These are phyloP conservation scores for Aphidoletes aphidimyza DNA, from an alignment of 2,888 invertebrate species.

Conservation along the genomic window DNA sequence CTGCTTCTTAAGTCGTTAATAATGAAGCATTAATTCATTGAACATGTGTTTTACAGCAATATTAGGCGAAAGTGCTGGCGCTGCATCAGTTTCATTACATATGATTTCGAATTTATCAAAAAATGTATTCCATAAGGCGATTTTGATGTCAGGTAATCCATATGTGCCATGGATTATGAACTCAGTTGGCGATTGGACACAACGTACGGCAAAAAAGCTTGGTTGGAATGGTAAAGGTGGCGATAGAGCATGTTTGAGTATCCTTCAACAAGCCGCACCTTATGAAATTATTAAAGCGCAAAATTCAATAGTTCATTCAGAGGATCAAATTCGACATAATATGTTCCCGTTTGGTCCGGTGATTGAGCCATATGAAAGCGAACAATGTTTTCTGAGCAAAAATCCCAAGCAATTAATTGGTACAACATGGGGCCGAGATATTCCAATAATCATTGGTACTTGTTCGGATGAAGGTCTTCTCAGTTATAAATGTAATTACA, in stretches of 20 bases:
- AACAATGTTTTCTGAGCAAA: conserved; percentile 62
- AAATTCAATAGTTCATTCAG: conserved; percentile 60
- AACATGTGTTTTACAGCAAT: background rate
- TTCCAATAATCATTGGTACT: conserved; percentile 64
- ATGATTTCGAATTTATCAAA: conserved; percentile 67
- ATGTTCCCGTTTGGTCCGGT: conserved; percentile 64
- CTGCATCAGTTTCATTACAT: conserved; percentile 67
- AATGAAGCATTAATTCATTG: too few species aligned
- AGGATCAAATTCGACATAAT: conserved; percentile 61
- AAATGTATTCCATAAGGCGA: conserved; percentile 63
- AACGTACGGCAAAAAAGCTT: conserved; percentile 62
- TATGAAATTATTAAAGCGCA: conserved; percentile 62
- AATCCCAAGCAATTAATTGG: conserved; percentile 61
- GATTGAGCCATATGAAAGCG: conserved; percentile 63
- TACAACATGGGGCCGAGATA: conserved; percentile 62
- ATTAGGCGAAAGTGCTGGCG: conserved; percentile 70
- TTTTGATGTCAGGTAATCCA: conserved; percentile 64
- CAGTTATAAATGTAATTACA: conserved; percentile 62
- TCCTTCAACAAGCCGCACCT: conserved; percentile 61
- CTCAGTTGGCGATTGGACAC: conserved; percentile 61
- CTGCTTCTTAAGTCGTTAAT: too few species aligned
- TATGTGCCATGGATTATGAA: conserved; percentile 63
- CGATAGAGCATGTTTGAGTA: conserved; percentile 63
- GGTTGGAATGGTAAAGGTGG: conserved; percentile 59
- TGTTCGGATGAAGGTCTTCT: conserved; percentile 65